Percentiles rank a stretch among this genome's conserved stretches.
Evolutionary conservation across 2,797 vertebrate genomes (phyloP).

Genomic region (Gallinago solitaria): DNA sequence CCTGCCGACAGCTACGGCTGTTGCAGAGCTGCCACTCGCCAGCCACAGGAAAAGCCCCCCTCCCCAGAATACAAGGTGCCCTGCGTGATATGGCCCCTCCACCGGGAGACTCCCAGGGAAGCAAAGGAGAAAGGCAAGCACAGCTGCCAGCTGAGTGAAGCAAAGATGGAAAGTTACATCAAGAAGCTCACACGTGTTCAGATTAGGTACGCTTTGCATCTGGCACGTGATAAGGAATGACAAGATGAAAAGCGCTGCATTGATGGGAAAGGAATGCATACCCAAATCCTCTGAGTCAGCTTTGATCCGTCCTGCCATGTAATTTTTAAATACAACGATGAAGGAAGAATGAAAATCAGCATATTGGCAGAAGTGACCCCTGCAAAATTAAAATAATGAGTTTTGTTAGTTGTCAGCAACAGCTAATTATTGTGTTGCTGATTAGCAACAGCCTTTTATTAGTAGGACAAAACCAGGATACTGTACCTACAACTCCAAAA

Average conservation of each 20-base stretch:
- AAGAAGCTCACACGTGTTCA: background rate
- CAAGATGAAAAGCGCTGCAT: background rate
- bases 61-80: background rate
- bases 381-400: conserved; percentile 60
- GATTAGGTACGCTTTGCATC: background rate
- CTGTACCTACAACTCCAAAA: conserved; percentile 82
- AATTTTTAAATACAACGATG: conserved; percentile 83
- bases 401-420: background rate
- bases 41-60: background rate
- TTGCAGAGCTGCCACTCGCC: background rate
- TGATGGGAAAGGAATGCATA: conserved; percentile 58
- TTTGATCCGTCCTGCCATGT: conserved; percentile 75
- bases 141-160: background rate
- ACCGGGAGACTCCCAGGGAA: background rate
- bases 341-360: conserved; percentile 85
- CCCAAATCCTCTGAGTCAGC: conserved; percentile 78
- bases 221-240: background rate
- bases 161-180: background rate
- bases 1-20: background rate
- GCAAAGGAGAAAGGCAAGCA: background rate
- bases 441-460: background rate
- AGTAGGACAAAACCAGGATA: conserved; percentile 19
- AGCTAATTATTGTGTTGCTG: background rate
- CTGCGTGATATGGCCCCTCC: rapidly evolving
- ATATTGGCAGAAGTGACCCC: conserved; percentile 84